phyloP scores from a whole-genome alignment of 2,113 vertebrate genomes.

The Halichoeres trimaculatus region DNA sequence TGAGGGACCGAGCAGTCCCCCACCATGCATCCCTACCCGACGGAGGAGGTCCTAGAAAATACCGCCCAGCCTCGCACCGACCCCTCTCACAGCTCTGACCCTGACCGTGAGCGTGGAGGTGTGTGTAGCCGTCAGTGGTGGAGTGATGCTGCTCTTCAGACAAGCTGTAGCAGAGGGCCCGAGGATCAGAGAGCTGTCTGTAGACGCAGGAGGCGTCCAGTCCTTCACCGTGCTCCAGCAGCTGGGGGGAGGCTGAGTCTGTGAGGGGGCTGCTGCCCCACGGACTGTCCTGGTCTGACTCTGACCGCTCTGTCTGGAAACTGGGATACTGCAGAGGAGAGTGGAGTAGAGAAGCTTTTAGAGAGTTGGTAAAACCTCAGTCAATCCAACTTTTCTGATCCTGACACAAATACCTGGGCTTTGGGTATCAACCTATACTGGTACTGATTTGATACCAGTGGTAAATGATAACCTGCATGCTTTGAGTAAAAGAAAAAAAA shows the following conservation, averaged over 20 bases:
- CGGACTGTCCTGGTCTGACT: slow-evolving; percentile 94
- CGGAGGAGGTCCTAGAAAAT: slow-evolving; percentile 91
- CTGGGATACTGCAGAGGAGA: slow-evolving; percentile 86
- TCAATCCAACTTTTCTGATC: too few relatives aligned
- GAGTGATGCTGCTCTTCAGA: slow-evolving; percentile 82
- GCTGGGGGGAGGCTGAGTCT: slow-evolving; percentile 90
- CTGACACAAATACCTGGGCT: too few relatives aligned
- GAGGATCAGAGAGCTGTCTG: slow-evolving; percentile 87
- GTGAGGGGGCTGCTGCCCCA: slow-evolving; percentile 95
- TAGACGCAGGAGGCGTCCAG: slow-evolving; percentile 90
- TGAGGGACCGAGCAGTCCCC: slow-evolving; percentile 84
- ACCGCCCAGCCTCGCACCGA: slow-evolving; percentile 92
- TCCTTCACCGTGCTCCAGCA: slow-evolving; percentile 87
- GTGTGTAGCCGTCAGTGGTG: slow-evolving; percentile 79
- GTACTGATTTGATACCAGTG: too few relatives aligned
- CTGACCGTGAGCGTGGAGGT: slow-evolving; percentile 76
- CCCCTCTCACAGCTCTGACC: slow-evolving; percentile 89
- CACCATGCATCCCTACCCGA: slow-evolving; percentile 90
- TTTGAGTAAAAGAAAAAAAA: too few relatives aligned
- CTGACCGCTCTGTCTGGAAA: slow-evolving; percentile 92
- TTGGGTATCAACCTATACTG: too few relatives aligned
- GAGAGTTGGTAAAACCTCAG: background rate
- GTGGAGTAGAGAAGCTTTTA: slow-evolving; percentile 25
- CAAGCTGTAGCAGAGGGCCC: slow-evolving; percentile 87
- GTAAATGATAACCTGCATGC: too few relatives aligned